These are phyloP conservation scores for Tenthredo scrophulariae DNA, from an alignment of 2,888 invertebrate species.

Conservation along the genomic window DNA sequence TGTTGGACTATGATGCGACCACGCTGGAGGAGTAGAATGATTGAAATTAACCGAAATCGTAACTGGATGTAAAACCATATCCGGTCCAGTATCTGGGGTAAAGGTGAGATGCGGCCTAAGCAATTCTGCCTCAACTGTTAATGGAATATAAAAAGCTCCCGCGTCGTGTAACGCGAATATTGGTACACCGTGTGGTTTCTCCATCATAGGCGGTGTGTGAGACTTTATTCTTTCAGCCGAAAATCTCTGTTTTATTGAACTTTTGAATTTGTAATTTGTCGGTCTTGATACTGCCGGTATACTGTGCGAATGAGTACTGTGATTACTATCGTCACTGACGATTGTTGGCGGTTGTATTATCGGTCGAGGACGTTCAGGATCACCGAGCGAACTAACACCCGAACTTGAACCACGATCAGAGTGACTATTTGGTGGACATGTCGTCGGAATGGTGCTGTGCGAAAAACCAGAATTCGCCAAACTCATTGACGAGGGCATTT, in stretches of 20 bases:
- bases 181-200: constrained; percentile 83
- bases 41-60: constrained; percentile 93
- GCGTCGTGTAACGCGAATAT: constrained; percentile 95
- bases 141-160: constrained; percentile 93
- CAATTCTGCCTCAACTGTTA: constrained; percentile 88
- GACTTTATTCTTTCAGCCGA: constrained; percentile 80
- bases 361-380: constrained; percentile 70
- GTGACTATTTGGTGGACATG: constrained; percentile 69
- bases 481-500: constrained; percentile 69
- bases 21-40: constrained; percentile 68
- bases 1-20: constrained; percentile 71
- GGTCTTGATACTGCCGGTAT: constrained; percentile 74
- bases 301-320: constrained; percentile 78
- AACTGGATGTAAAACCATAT: constrained; percentile 89
- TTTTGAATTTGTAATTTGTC: constrained; percentile 94
- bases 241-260: constrained; percentile 94
- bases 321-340: constrained; percentile 75
- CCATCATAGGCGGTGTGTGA: constrained; percentile 66
- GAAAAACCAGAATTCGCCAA: constrained; percentile 63
- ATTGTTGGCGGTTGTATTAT: constrained; percentile 77
- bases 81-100: constrained; percentile 78
- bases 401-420: constrained; percentile 76
- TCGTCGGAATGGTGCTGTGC: constrained; percentile 70
- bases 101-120: constrained; percentile 83
- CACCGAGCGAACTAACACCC: constrained; percentile 75